Evolutionary conservation across 2,113 vertebrate genomes (phyloP).

Genomic region (Melanostigma gelatinosum): DNA sequence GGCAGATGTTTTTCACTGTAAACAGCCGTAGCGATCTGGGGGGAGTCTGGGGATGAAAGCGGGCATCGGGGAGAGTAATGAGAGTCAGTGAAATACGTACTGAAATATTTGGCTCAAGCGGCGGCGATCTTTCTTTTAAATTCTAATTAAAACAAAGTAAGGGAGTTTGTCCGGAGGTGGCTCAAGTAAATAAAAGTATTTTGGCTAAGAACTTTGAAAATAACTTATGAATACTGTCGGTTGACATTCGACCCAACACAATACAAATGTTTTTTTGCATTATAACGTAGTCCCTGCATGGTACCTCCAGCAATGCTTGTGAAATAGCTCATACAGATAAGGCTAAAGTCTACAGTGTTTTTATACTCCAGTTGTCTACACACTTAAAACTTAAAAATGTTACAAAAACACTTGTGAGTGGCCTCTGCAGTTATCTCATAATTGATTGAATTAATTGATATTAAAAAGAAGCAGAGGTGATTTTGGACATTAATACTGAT

Average conservation of each 20-base stretch:
- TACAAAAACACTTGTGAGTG: neutral
- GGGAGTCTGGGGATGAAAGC: slow-evolving; percentile 61
- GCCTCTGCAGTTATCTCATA: neutral
- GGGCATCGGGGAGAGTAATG: slow-evolving; percentile 47
- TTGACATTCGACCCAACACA: slow-evolving; percentile 5
- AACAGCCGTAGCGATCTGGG: slow-evolving; percentile 75
- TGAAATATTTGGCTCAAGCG: slow-evolving; percentile 47
- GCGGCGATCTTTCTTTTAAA: slow-evolving; percentile 29
- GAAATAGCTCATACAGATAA: neutral
- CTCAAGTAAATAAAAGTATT: neutral
- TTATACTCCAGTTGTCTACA: neutral
- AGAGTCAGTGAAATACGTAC: slow-evolving; percentile 58
- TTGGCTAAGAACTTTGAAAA: slow-evolving; percentile 6
- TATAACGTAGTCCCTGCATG: neutral
- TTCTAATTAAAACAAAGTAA: slow-evolving; percentile 45
- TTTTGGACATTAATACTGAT: neutral
- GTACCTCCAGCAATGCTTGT: neutral
- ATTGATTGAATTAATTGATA: slow-evolving; percentile 14
- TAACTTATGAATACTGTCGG: neutral
- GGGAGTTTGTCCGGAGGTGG: neutral
- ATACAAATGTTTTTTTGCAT: neutral
- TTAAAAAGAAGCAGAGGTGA: neutral
- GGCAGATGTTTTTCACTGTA: slow-evolving; percentile 88
- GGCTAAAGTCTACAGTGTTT: neutral
- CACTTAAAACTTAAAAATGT: neutral